Conservation (phyloP, 2,888 invertebrate genomes). For the Cyclophora punctaria region DNA sequence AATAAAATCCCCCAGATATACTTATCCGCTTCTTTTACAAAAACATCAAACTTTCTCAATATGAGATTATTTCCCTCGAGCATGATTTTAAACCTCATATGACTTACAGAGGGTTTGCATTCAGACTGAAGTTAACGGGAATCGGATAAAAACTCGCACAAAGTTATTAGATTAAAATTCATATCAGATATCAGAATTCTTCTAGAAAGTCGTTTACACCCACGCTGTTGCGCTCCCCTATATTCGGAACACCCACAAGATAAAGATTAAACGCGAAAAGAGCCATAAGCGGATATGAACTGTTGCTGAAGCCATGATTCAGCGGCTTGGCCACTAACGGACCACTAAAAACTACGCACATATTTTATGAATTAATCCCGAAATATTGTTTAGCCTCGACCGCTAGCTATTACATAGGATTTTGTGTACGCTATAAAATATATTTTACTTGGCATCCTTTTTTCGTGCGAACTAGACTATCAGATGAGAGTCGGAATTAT, state of each 20-base stretch:
- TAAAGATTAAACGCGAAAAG: slow-evolving; percentile 39
- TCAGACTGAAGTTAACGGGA: too few relatives aligned
- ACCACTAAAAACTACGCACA: slow-evolving; percentile 6
- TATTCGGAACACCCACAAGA: slow-evolving; percentile 32
- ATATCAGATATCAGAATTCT: slow-evolving; percentile 27
- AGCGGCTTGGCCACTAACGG: slow-evolving; percentile 1
- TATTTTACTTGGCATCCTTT: not conserved
- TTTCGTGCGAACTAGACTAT: too few relatives aligned
- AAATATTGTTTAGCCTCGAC: not conserved
- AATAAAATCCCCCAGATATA: too few relatives aligned
- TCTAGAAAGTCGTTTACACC: slow-evolving; percentile 37
- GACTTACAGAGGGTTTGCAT: too few relatives aligned
- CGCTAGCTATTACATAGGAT: not conserved
- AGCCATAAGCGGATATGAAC: slow-evolving; percentile 21
- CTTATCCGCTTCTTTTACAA: too few relatives aligned
- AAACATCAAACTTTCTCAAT: too few relatives aligned
- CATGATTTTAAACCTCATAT: slow-evolving; percentile 3
- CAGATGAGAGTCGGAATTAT: too few relatives aligned
- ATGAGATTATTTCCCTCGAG: slow-evolving; percentile 1
- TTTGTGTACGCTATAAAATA: not conserved
- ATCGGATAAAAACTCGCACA: too few relatives aligned
- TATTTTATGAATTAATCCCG: slow-evolving; percentile 10
- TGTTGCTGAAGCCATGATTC: slow-evolving; percentile 1
- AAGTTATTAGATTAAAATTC: slow-evolving; percentile 21
- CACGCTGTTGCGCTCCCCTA: slow-evolving; percentile 24